These are phyloP conservation scores for Stegodyphus dumicola DNA, from an alignment of 1,140 invertebrate species.

Conservation along the genomic window DNA sequence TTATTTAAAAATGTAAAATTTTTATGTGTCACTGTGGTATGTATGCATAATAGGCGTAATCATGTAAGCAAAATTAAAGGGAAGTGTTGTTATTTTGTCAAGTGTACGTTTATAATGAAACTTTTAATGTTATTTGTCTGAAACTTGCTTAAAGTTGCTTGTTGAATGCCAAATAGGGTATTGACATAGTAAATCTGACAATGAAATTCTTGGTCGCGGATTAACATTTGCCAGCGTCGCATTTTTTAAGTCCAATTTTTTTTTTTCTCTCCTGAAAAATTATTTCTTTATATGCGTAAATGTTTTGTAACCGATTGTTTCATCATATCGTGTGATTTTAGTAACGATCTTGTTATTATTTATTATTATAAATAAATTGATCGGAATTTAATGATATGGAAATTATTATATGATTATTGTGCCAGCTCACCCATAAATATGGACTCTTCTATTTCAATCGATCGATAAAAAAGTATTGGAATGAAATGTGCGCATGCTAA, in stretches of 20 bases:
- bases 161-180: conserved; percentile 58
- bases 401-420: conserved; percentile 55
- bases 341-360: no score
- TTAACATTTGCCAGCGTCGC: conserved; percentile 60
- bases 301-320: no score
- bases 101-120: background rate
- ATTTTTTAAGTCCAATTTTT: conserved; percentile 58
- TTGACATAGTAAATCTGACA: conserved; percentile 58
- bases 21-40: conserved; percentile 48
- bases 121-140: background rate
- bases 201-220: conserved; percentile 48
- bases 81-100: background rate
- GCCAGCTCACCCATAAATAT: conserved; percentile 60
- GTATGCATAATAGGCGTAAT: conserved; percentile 60
- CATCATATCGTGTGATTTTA: no score
- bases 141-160: conserved; percentile 22
- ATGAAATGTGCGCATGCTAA: conserved; percentile 59
- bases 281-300: background rate
- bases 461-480: conserved; percentile 61
- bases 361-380: background rate
- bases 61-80: conserved; percentile 37
- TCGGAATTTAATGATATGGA: conserved; percentile 25
- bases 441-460: conserved; percentile 59
- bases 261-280: background rate
- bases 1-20: conserved; percentile 47